A percentile compares a stretch with the other conserved stretches of the same genome.
These are phyloP conservation scores for Todiramphus chloris DNA, from an alignment of 2,113 vertebrate species.

Conservation along the genomic window DNA sequence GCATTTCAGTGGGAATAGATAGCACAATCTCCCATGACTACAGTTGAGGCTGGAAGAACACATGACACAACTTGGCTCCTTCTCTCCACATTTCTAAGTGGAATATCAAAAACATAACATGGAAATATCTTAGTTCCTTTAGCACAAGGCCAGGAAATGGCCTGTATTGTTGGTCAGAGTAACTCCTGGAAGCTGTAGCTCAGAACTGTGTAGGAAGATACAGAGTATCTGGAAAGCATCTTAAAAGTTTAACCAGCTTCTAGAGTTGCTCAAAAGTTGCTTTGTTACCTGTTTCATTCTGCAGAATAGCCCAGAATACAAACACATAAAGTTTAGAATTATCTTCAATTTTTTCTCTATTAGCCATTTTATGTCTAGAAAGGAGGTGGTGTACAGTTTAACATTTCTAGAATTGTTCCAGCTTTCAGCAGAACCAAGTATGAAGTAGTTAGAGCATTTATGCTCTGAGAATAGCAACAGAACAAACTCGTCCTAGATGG, in stretches of 20 bases:
- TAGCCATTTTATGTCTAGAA: not conserved
- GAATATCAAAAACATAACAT: not conserved
- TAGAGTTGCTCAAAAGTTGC: not conserved
- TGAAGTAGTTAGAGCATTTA: not conserved
- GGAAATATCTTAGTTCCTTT: not conserved
- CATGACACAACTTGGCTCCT: not conserved
- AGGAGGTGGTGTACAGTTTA: not conserved
- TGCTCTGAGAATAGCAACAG: not conserved
- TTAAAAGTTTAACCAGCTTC: not conserved
- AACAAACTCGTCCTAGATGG: not conserved
- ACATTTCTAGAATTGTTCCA: not conserved
- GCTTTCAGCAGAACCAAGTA: not conserved
- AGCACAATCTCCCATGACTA: rapidly evolving
- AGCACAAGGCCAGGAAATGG: not conserved
- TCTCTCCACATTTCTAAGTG: not conserved
- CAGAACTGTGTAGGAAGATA: not conserved
- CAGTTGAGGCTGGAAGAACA: not conserved
- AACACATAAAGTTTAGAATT: not conserved
- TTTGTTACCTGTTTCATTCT: not conserved
- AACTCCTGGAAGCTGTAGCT: not conserved
- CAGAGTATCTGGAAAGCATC: not conserved
- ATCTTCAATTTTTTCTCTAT: not conserved
- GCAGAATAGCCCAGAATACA: not conserved
- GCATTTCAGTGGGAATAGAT: not conserved
- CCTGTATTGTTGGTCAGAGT: not conserved